A percentile compares a stretch with the other conserved stretches of the same genome.
These are phyloP conservation scores for Brachynemurus nebulosus DNA, from an alignment of 2,888 invertebrate species.

Conservation along the genomic window DNA sequence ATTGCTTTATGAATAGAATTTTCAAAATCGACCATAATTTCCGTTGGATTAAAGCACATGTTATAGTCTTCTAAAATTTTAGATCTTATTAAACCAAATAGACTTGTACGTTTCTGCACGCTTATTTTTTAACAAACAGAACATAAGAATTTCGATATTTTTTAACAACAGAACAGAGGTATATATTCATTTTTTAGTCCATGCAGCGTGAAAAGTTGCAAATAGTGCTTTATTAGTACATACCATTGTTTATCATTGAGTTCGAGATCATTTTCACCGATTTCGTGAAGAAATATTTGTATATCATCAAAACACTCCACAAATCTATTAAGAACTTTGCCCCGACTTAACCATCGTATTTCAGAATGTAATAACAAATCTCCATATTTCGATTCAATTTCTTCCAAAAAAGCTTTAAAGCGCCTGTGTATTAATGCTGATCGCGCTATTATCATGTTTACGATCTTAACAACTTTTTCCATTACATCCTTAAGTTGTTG, in stretches of 20 bases:
- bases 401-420: slow-evolving; percentile 19
- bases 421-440: slow-evolving; percentile 19
- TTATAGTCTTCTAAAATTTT: too few relatives aligned
- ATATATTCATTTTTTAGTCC: too few relatives aligned
- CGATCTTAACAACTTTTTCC: slow-evolving; percentile 19
- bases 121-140: too few relatives aligned
- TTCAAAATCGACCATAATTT: too few relatives aligned
- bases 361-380: slow-evolving; percentile 18
- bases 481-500: slow-evolving; percentile 18
- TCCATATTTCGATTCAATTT: slow-evolving; percentile 20
- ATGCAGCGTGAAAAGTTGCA: too few relatives aligned
- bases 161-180: too few relatives aligned
- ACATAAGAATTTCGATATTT: too few relatives aligned
- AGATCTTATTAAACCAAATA: too few relatives aligned
- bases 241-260: slow-evolving; percentile 15
- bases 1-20: too few relatives aligned
- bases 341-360: slow-evolving; percentile 18
- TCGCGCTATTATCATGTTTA: slow-evolving; percentile 18
- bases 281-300: slow-evolving; percentile 16
- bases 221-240: too few relatives aligned
- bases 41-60: too few relatives aligned
- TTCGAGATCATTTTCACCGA: slow-evolving; percentile 16
- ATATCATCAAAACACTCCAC: slow-evolving; percentile 19
- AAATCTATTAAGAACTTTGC: slow-evolving; percentile 20
- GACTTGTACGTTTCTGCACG: too few relatives aligned